Base-by-base conservation (phyloP, 2,797 vertebrate species). In the Menidia menidia region DNA sequence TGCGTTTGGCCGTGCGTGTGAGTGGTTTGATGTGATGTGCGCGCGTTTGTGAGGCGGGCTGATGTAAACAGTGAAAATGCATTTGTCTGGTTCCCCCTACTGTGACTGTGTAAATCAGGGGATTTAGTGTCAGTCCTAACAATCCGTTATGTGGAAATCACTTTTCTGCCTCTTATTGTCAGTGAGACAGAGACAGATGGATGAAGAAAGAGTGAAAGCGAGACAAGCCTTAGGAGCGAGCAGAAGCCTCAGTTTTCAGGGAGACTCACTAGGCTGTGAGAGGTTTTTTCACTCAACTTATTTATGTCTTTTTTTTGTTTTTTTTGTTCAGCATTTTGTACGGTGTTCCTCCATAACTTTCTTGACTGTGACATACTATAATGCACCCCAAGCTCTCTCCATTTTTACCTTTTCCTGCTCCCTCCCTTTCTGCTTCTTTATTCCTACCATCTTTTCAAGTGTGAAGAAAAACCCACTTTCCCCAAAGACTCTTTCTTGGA, bases 71-170 rank as follows among this genome's bases (percentile, higher is more conserved):
- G 81, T 66, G 74, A 80, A 81, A 86, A 86, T 81, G 83, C 85
- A 89, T 89, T 88, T 90, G 76, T 73, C 76, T 73, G 77, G 70
- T 78, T 86, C 65, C 80, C 75, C 77, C 74, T 77, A 39, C 78
- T 64, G 81, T 12, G 66, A 80, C 80, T 82, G 82, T 90, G 84
- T 91, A 92, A 92, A 91, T 88, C 87, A 87, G 81, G 60, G 87
- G 85, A 92, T 91, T 86, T 80, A 82, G 89, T 85, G 89, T 90
- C 88, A 88, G 86, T 72, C 48, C 62, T 90, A 89, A 91, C 85
- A 79, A 87, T 86, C 80, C 87, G 86, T 89, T 89, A 77, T 82
- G 81, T 82, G 78, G 84, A 89, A 92, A 91, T 91, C 77, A 87
- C 76, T 88, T 88, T 86, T 81, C 82, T 82, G 72, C 77, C 86